Conservation (phyloP, 2,888 invertebrate species). For the Arge pagana region DNA sequence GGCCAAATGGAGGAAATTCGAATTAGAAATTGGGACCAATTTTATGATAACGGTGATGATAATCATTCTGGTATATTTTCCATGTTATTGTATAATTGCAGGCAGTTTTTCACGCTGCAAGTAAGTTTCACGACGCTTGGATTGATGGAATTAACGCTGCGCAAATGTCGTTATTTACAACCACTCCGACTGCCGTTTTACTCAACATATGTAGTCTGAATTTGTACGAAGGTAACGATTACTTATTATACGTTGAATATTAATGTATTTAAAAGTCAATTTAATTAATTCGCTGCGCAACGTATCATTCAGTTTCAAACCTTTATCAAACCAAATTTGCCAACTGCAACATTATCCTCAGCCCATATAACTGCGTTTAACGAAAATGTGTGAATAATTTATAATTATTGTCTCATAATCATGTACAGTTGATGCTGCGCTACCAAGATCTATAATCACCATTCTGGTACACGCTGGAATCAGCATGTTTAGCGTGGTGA, state of each 20-base stretch:
- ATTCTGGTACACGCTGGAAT: slow-evolving; percentile 63
- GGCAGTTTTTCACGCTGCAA: slow-evolving; percentile 60
- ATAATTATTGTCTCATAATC: slow-evolving; percentile 7
- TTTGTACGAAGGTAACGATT: slow-evolving; percentile 62
- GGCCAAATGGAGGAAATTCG: neutral
- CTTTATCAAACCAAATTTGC: no score
- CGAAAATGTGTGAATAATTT: neutral
- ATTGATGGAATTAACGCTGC: slow-evolving; percentile 59
- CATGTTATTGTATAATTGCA: slow-evolving; percentile 26
- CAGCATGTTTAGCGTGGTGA: slow-evolving; percentile 56
- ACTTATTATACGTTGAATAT: neutral
- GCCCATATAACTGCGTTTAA: no score
- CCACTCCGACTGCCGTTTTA: slow-evolving; percentile 60
- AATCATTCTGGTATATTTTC: neutral
- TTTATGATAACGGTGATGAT: neutral
- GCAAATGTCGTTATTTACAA: slow-evolving; percentile 60
- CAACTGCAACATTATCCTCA: no score
- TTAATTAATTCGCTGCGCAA: neutral
- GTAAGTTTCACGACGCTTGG: slow-evolving; percentile 59
- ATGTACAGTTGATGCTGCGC: slow-evolving; percentile 60
- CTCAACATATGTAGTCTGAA: slow-evolving; percentile 63
- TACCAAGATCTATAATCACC: slow-evolving; percentile 63
- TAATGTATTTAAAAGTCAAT: neutral
- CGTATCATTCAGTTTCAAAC: no score
- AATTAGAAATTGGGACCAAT: neutral